Evolutionary conservation across 2,888 invertebrate genomes (phyloP).

Genomic region (Andrena flavipes): DNA sequence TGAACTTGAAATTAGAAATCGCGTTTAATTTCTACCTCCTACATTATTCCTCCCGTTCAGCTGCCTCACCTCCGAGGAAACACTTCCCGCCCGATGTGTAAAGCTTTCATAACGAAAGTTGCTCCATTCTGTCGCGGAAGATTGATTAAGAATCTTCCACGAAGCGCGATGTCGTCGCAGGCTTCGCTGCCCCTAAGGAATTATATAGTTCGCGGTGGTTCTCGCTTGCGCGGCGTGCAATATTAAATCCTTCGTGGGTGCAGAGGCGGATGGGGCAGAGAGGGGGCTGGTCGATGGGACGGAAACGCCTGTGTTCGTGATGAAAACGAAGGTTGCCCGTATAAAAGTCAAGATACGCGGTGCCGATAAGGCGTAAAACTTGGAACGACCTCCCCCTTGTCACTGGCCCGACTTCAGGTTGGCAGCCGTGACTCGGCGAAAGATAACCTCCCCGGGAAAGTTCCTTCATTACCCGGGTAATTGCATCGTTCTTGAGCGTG

Average conservation of each 20-base stretch:
- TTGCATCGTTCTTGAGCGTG: constrained; percentile 70
- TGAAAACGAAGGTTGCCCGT: constrained; percentile 46
- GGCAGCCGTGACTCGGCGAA: constrained; percentile 66
- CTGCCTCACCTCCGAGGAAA: neutral
- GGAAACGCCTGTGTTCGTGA: neutral
- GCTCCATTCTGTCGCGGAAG: neutral
- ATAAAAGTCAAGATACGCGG: constrained; percentile 43
- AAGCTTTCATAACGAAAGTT: neutral
- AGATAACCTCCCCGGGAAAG: constrained; percentile 71
- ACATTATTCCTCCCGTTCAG: too few species aligned
- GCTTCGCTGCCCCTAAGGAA: neutral
- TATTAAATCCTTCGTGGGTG: neutral
- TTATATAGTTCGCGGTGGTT: neutral
- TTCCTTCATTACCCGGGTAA: constrained; percentile 73
- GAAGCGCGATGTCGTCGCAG: neutral
- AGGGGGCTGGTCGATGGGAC: neutral
- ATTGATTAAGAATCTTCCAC: constrained; percentile 25
- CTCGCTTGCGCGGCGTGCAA: neutral
- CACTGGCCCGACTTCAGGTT: constrained; percentile 46
- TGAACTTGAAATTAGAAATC: too few species aligned
- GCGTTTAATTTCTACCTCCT: too few species aligned
- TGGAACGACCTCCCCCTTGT: constrained; percentile 41
- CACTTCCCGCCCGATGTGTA: neutral
- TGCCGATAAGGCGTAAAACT: constrained; percentile 62
- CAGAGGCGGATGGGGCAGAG: neutral